phyloP scores from a whole-genome alignment of 2,888 invertebrate genomes.

The Eupsilia transversa region DNA sequence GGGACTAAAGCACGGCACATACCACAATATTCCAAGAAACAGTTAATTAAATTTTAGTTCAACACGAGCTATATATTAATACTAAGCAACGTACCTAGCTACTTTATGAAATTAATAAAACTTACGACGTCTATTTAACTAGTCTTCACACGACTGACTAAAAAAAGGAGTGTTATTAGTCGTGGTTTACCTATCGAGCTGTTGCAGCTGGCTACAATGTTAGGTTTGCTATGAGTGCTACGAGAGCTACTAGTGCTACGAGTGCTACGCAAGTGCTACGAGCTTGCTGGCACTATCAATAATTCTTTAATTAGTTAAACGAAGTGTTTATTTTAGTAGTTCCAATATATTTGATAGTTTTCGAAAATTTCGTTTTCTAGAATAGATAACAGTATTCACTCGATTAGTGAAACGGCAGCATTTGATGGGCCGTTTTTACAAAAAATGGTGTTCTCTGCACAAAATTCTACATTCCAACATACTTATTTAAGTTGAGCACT shows the following conservation, averaged over 20 bases:
- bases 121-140: conserved; percentile 22
- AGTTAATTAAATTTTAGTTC: conserved; percentile 77
- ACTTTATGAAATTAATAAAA: conserved; percentile 47
- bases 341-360: not conserved
- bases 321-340: not conserved
- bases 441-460: not conserved
- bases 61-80: conserved; percentile 56
- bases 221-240: conserved; percentile 18
- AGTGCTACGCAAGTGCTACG: not conserved
- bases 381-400: not conserved
- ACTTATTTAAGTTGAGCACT: not conserved
- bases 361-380: not conserved
- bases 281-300: not conserved
- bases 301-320: not conserved
- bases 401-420: not conserved
- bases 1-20: conserved; percentile 67
- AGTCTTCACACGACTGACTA: not conserved
- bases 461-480: not conserved
- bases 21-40: conserved; percentile 76
- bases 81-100: conserved; percentile 29
- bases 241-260: not conserved
- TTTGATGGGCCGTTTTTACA: not conserved
- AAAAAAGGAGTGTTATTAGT: not conserved
- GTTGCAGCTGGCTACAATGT: not conserved
- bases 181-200: conserved; percentile 4